A percentile compares a stretch with the other conserved stretches of the same genome.
Conservation (phyloP, 2,797 vertebrate species). For the Taenioides sp. region DNA sequence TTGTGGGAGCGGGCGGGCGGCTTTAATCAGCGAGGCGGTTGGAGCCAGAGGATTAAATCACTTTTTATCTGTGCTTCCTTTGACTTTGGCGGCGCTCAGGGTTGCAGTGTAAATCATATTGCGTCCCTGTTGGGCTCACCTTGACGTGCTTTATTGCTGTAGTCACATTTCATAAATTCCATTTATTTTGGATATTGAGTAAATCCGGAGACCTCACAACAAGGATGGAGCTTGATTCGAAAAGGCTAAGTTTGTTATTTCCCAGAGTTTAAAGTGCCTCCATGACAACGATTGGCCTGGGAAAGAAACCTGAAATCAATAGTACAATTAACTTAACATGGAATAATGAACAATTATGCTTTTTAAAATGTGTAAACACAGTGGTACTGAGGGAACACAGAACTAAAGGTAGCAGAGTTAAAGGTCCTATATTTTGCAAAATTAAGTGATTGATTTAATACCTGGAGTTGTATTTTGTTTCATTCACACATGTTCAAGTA, state of each 20-base stretch:
- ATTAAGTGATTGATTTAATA: too few species aligned
- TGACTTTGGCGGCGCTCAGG: conserved; percentile 72
- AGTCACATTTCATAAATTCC: conserved; percentile 73
- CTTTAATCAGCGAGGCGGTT: conserved; percentile 72
- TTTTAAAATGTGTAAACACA: not conserved
- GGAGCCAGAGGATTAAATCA: conserved; percentile 75
- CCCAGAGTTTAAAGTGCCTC: conserved; percentile 15
- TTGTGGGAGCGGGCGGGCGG: conserved; percentile 62
- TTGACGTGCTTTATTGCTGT: conserved; percentile 66
- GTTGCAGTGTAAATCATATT: conserved; percentile 72
- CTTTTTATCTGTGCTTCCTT: conserved; percentile 74
- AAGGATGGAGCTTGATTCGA: conserved; percentile 48
- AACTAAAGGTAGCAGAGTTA: not conserved
- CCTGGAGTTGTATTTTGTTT: too few species aligned
- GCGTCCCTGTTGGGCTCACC: conserved; percentile 70
- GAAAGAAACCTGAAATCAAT: not conserved
- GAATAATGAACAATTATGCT: not conserved
- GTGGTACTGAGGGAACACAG: not conserved
- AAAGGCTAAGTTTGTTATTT: conserved; percentile 31
- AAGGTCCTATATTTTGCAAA: too few species aligned
- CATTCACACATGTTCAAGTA: too few species aligned
- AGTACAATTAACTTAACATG: not conserved
- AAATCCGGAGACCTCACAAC: conserved; percentile 59
- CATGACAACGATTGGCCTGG: not conserved
- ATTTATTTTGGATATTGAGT: conserved; percentile 68